Conservation (phyloP, 2,797 vertebrate species). For the Urocyon cinereoargenteus region DNA sequence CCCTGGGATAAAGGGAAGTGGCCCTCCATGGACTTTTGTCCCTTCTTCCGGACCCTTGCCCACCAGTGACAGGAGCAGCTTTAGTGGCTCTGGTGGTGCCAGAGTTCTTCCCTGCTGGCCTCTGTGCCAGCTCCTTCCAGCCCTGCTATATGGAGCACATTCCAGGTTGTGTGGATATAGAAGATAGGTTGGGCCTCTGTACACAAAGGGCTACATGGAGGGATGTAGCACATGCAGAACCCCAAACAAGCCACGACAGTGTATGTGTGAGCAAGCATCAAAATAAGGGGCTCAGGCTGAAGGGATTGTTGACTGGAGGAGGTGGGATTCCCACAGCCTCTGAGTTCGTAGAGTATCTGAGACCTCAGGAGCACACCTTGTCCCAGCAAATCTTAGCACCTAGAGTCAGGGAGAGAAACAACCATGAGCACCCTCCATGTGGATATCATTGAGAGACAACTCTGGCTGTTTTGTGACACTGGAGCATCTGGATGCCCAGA, state of each 20-base stretch:
- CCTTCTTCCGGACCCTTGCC: not conserved
- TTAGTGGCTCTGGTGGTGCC: not conserved
- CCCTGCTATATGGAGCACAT: not conserved
- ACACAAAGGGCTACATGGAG: not conserved
- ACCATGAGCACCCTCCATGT: not conserved
- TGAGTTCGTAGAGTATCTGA: not conserved
- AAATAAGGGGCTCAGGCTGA: not conserved
- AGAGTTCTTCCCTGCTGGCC: not conserved
- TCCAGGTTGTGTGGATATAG: not conserved
- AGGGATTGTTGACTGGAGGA: not conserved
- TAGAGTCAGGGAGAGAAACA: not conserved
- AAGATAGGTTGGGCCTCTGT: not conserved
- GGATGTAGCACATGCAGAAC: not conserved
- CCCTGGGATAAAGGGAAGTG: not conserved
- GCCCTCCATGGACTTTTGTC: not conserved
- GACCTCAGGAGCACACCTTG: not conserved
- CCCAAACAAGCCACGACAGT: not conserved
- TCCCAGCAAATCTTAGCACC: not conserved
- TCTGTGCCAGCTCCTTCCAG: not conserved
- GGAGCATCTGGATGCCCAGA: not conserved
- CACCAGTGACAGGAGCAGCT: not conserved
- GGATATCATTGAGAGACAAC: not conserved
- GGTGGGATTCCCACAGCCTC: not conserved
- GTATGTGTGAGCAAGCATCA: not conserved
- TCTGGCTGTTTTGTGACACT: not conserved